These are phyloP conservation scores for Drosophila austrosaltans DNA, from an alignment of 2,888 invertebrate species.

Conservation along the genomic window DNA sequence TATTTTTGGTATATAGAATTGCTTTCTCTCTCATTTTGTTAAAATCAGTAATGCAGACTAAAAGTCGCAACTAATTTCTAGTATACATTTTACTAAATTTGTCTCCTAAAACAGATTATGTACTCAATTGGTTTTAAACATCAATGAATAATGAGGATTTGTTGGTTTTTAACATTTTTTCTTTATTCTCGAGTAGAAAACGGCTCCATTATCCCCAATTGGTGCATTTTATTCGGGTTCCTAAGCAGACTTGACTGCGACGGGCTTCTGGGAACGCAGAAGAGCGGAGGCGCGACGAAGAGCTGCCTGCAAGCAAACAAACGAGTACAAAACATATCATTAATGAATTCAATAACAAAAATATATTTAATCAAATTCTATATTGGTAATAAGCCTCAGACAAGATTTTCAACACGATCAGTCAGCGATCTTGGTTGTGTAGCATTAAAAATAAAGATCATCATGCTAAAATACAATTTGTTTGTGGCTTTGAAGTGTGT, in stretches of 20 bases:
- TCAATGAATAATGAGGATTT: slow-evolving; percentile 5
- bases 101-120: too few species aligned
- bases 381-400: slow-evolving; percentile 61
- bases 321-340: slow-evolving; percentile 15
- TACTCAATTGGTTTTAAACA: too few species aligned
- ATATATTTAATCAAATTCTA: not conserved
- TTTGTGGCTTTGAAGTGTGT: not conserved
- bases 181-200: slow-evolving; percentile 75
- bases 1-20: too few species aligned
- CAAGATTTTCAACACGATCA: slow-evolving; percentile 76
- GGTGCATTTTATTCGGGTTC: slow-evolving; percentile 89
- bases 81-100: too few species aligned
- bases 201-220: slow-evolving; percentile 54
- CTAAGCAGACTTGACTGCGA: slow-evolving; percentile 88
- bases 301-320: slow-evolving; percentile 86
- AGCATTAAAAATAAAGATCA: slow-evolving; percentile 60
- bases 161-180: slow-evolving; percentile 49
- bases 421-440: slow-evolving; percentile 84
- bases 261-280: slow-evolving; percentile 94
- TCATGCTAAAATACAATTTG: slow-evolving; percentile 41
- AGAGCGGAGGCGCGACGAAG: slow-evolving; percentile 97
- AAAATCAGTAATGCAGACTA: too few species aligned
- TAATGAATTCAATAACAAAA: not conserved
- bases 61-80: too few species aligned
- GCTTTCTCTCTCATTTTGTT: too few species aligned